Conservation (phyloP, 1,140 invertebrate species). For the Aplysia californica region DNA sequence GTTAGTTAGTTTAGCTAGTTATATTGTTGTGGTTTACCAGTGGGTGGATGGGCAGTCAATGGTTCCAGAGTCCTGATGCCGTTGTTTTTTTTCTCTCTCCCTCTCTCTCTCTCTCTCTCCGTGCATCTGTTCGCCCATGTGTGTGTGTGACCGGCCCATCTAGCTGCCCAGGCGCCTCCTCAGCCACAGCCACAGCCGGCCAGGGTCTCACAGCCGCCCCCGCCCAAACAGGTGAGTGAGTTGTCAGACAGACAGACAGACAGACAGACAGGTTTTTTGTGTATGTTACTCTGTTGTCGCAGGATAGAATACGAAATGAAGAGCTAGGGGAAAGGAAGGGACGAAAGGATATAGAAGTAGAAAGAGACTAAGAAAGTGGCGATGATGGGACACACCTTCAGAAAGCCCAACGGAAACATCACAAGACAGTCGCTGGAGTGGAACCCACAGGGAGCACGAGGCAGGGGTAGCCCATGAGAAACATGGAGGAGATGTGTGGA, state of each 20-base stretch:
- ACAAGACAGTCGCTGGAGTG: too few species aligned
- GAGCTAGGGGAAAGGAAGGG: neutral
- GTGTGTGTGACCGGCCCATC: neutral
- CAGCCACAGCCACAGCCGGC: slow-evolving; percentile 9
- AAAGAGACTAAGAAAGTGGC: neutral
- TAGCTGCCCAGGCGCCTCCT: neutral
- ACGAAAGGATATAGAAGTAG: neutral
- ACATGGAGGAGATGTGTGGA: too few species aligned
- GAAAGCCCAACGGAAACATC: too few species aligned
- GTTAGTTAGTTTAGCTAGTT: too few species aligned
- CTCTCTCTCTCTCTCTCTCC: neutral
- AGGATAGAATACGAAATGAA: neutral
- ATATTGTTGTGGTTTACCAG: too few species aligned
- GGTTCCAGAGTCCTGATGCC: neutral
- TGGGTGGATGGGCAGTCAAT: too few species aligned
- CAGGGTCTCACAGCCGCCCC: neutral
- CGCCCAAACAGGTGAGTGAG: slow-evolving; percentile 16
- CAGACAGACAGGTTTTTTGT: too few species aligned
- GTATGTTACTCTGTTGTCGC: too few species aligned
- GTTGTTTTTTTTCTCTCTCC: neutral
- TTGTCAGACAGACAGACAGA: neutral
- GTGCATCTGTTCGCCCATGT: too few species aligned
- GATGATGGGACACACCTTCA: too few species aligned
- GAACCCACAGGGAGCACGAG: too few species aligned
- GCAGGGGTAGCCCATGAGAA: too few species aligned